Conservation (phyloP, 2,797 vertebrate species). For the Phyllotis vaccarum region DNA sequence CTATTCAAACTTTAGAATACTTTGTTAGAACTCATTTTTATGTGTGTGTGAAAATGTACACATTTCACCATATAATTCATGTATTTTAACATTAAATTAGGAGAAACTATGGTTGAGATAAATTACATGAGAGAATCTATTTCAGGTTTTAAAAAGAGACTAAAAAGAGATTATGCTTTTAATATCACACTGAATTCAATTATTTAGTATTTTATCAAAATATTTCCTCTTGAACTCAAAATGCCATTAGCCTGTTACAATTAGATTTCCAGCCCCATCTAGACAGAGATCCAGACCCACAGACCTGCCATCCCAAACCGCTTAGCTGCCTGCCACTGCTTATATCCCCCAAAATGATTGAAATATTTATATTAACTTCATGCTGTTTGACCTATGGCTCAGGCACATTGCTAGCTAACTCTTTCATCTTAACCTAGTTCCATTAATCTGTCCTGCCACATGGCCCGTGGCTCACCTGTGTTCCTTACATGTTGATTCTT, state of each 20-base stretch:
- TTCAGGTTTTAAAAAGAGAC: not conserved
- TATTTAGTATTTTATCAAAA: conserved; percentile 1
- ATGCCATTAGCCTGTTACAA: not conserved
- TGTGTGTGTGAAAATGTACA: not conserved
- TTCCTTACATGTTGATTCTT: too few species aligned
- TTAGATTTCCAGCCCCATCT: too few species aligned
- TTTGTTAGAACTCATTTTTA: not conserved
- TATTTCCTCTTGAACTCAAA: not conserved
- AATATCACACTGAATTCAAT: not conserved
- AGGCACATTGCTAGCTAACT: too few species aligned
- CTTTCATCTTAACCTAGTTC: too few species aligned
- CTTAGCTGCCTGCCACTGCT: too few species aligned
- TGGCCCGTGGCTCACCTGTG: too few species aligned
- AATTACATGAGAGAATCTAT: not conserved
- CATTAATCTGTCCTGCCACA: too few species aligned
- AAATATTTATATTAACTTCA: too few species aligned
- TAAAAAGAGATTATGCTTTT: not conserved
- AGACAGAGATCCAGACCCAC: too few species aligned
- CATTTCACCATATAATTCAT: not conserved
- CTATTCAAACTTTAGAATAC: not conserved
- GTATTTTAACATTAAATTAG: conserved; percentile 27
- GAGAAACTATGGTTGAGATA: not conserved
- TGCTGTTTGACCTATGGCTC: too few species aligned
- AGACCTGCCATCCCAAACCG: too few species aligned
- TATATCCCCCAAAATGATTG: too few species aligned